Base-by-base conservation (phyloP, 2,888 invertebrate genomes). In the Callyntrura guangdongensis region DNA sequence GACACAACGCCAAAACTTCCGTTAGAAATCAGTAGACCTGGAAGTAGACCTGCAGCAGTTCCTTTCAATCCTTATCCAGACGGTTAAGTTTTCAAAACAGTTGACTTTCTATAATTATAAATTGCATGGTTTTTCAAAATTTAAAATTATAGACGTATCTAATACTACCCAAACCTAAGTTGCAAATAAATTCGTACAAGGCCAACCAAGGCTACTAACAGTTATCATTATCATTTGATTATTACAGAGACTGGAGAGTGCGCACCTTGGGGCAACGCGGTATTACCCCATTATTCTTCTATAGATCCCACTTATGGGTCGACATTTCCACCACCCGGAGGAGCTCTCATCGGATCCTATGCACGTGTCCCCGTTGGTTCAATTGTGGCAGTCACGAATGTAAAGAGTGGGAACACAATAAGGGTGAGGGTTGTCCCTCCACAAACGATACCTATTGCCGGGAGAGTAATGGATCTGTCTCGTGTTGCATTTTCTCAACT, bases 401-500 rank as follows among this genome's bases (percentile, higher is more conserved):
- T 67, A 20, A 59, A 77, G 20, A 92, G 84, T 36, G 82, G 85
- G 49, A 91, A 81, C 14, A 81, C 91, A 14, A 91, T 91, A 4
- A 49, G 49, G 0, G 92, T 93, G 12, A 79, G 89, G 14, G 86
- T 93, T 25, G 90, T 90, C 0, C 92, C 89, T 49, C 92, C 89
- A 20, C 67, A 81, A 27, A 90, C 91, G 27, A 81, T 90, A 6
- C 56, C 72, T 20, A 88, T 92, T 12, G 72, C 79, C 9, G 93
- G 93, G 11, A 79, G 93, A 14, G 67, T 92, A 5, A 89, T 92
- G 87, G 91, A 91, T 22, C 74, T 93, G 14, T 91, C 91, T 53
- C 91, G 91, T 0, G 82, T 86, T 25, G 93, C 93, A 9, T 93
- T 92, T 69, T 49, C 67, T 25, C 89, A 88, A 47, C 53, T 93